Evolutionary conservation across 2,888 invertebrate species (phyloP).

Genomic region (Plusia festucae): DNA sequence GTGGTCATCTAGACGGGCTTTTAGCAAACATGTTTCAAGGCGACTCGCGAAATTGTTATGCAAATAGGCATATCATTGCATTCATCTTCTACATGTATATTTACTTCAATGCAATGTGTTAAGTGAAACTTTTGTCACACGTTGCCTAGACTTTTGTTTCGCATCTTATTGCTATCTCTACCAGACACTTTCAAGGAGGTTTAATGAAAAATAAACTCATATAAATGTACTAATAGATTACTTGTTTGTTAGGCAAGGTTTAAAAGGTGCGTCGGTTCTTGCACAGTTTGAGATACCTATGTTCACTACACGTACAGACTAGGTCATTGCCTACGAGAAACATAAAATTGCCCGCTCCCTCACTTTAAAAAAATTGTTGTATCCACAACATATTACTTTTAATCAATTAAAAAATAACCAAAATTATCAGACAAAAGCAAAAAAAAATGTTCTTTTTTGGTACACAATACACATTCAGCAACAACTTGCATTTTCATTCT

Average conservation of each 20-base stretch:
- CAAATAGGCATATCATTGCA: constrained; percentile 74
- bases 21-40: constrained; percentile 69
- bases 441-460: not conserved
- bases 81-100: constrained; percentile 62
- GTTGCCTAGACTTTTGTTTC: constrained; percentile 37
- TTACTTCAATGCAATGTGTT: constrained; percentile 56
- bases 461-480: constrained; percentile 28
- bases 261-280: constrained; percentile 20
- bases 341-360: constrained; percentile 39
- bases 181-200: not conserved
- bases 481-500: constrained; percentile 43
- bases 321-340: constrained; percentile 57
- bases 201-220: not conserved
- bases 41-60: constrained; percentile 80
- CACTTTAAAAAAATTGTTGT: not conserved
- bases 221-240: not conserved
- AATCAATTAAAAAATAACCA: not conserved
- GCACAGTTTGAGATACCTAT: constrained; percentile 19
- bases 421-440: too few species aligned
- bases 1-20: constrained; percentile 52
- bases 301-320: constrained; percentile 36
- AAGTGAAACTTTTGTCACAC: constrained; percentile 39
- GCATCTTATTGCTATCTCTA: constrained; percentile 12
- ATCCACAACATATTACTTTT: not conserved
- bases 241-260: constrained; percentile 32